Evolutionary conservation across 1,140 invertebrate species (phyloP).

Genomic region (Nasonia longicornis): DNA sequence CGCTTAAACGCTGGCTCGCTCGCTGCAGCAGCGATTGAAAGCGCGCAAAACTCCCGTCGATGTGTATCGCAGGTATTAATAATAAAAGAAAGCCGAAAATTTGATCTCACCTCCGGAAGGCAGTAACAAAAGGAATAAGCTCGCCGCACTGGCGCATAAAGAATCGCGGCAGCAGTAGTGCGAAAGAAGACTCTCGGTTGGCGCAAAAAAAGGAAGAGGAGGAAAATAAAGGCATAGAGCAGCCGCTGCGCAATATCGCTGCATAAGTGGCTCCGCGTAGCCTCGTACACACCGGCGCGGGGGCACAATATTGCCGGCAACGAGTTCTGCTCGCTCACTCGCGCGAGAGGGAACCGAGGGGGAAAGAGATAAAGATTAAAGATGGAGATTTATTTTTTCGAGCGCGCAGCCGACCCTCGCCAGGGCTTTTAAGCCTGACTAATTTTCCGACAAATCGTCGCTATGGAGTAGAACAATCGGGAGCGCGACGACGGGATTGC

Average conservation of each 20-base stretch:
- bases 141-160: background rate
- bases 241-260: constrained; percentile 29
- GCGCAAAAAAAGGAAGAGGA: background rate
- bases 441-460: constrained; percentile 39
- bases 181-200: background rate
- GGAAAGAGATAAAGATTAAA: constrained; percentile 37
- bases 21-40: background rate
- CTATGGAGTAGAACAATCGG: background rate
- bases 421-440: constrained; percentile 11
- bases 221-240: background rate
- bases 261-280: constrained; percentile 24
- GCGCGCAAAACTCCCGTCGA: background rate
- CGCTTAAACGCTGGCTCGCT: background rate
- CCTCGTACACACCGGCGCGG: no score
- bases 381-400: constrained; percentile 20
- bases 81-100: background rate
- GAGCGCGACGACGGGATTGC: background rate
- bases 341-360: background rate
- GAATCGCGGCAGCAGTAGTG: background rate
- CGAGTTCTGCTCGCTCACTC: no score
- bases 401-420: background rate
- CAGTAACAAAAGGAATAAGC: background rate
- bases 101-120: background rate
- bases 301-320: constrained; percentile 29
- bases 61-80: background rate